Percentiles rank a stretch among this genome's conserved stretches.
Conservation (phyloP, 2,113 vertebrate genomes). For the Hassar affinis region DNA sequence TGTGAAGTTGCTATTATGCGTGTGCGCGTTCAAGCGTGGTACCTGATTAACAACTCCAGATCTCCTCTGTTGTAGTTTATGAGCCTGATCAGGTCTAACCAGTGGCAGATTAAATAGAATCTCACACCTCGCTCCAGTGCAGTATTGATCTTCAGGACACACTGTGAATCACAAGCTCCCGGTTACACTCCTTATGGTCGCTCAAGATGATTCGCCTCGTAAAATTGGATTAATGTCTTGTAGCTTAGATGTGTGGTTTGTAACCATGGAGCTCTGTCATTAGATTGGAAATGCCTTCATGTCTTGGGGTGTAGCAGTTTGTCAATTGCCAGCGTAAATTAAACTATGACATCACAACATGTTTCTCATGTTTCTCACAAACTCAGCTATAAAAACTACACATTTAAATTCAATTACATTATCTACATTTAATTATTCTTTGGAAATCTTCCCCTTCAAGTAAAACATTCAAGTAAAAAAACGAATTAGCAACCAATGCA, state of each 20-base stretch:
- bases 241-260: background rate
- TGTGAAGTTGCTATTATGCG: too few species aligned
- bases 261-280: background rate
- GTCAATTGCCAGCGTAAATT: background rate
- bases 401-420: too few species aligned
- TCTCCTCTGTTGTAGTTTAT: background rate
- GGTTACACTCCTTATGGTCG: background rate
- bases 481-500: too few species aligned
- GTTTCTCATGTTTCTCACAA: background rate
- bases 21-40: too few species aligned
- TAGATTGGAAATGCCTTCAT: background rate
- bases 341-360: background rate
- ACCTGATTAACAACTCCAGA: background rate
- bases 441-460: too few species aligned
- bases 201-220: background rate
- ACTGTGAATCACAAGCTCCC: conserved; percentile 1
- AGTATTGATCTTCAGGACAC: background rate
- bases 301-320: background rate
- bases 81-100: conserved; percentile 15
- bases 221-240: background rate
- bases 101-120: conserved; percentile 10
- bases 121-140: background rate
- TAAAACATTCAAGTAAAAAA: background rate
- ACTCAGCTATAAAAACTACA: background rate
- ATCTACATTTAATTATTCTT: too few species aligned